Evolutionary conservation across 2,888 invertebrate species (phyloP), one percentile per base, ranked within the genome.

Genomic region (Encarsia formosa): DNA sequence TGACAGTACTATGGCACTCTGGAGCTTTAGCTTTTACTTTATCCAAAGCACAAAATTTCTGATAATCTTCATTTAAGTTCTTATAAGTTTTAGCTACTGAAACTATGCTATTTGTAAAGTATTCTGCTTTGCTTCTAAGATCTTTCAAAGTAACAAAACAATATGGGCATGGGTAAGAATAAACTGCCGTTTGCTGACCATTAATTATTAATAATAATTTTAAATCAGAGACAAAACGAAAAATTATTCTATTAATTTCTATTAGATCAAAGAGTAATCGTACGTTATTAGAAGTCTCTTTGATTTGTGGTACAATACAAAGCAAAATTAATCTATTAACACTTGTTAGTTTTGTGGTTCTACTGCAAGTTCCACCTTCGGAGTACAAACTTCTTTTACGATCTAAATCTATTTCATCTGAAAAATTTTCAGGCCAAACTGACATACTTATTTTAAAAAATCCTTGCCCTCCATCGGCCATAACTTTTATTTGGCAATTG

Each of bases 371-470:
- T 6, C 48, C 48, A 23, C 47, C 34, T 6, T 51, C 43, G 19
- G 39, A 48, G 37, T 42, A 52, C 20, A 9, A 24, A 20, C 26
- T 29, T 42, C 40, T 48, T 24, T n/a, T n/a, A n/a, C n/a, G n/a
- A n/a, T n/a, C n/a, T n/a, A n/a, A n/a, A n/a, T n/a, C n/a, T n/a
- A 11, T 34, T 34, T 43, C n/a, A 32, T n/a, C n/a, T n/a, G n/a
- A 32, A 32, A 40, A 54, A 35, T 35, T 13, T 34, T 54, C 35
- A 13, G 40, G 37, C 11, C 45, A 15, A 37, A 49, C 50, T 13
- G 49, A 20, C 32, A 54, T 26, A 29, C 35, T 26, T 20, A 54
- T 54, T 22, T 49, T 54, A 18, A 54, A 35, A 49, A 50, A 49
- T 3, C 52, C 52, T 52, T 52, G 52, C n/a, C n/a, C n/a, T n/a